Evolutionary conservation across 2,888 invertebrate species (phyloP), one percentile per base, ranked within the genome.

Genomic region (Podabrus alpinus): DNA sequence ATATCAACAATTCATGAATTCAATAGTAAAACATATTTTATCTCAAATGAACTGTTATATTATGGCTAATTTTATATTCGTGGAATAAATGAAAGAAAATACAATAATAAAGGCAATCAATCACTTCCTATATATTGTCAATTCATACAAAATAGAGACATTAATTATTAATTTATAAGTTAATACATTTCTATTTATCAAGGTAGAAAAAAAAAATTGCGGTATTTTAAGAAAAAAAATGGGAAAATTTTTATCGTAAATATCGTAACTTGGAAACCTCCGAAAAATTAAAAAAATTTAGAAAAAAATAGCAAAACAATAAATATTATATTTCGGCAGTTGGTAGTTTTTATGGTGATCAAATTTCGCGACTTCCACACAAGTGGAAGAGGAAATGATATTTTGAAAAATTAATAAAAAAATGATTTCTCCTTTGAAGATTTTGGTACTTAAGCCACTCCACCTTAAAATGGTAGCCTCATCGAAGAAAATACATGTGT

Each of bases 401-500:
- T 45, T 45, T n/a, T n/a, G 45, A 45, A 45, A 13, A 29, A 29
- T 13, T 29, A 29, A 13, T 29, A 29, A 45, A 45, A 45, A 45
- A n/a, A 45, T n/a, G 45, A 45, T n/a, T 45, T 45, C 7, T n/a
- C 45, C 45, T 5, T 45, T 45, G 1, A 45, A 45, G 45, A 45
- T 45, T 45, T 45, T n/a, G 45, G 45, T 45, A 45, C 45, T 45
- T 45, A 45, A 45, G 45, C 45, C 45, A 45, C 45, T 45, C 45
- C 45, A 45, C 45, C 45, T 45, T 45, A 45, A 45, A 45, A 45
- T 45, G 74, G 73, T 74, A 67, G 79, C 81, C 81, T 81, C 80
- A 80, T 81, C 80, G 79, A 79, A 81, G 81, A 82, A 82, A 80
- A 78, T 82, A 83, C 85, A 85, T 82, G 85, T 84, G 85, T 82